Conservation (phyloP, 92 coral and sea anemone species). For the Siderastrea siderea region DNA sequence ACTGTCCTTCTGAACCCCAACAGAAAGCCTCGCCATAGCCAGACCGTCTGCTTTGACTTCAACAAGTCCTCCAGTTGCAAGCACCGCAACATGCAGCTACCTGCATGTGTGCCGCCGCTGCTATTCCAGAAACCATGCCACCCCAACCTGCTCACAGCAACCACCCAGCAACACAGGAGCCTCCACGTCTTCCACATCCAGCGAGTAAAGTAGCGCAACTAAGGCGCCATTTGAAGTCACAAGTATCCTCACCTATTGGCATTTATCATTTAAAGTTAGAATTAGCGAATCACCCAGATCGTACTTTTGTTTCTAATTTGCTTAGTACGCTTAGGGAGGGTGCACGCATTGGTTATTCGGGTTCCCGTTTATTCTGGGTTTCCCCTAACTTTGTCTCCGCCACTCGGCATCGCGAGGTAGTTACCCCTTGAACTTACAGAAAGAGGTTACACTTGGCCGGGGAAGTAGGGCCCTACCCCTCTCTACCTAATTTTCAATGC, state of each 20-base stretch:
- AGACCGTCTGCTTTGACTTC: too few relatives aligned
- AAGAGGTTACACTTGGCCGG: background rate
- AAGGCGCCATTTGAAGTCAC: background rate
- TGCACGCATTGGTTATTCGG: conserved; percentile 1
- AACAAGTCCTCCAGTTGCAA: too few relatives aligned
- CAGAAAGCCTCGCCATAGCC: conserved; percentile 4
- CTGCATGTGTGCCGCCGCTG: too few relatives aligned
- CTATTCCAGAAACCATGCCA: background rate
- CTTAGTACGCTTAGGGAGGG: background rate
- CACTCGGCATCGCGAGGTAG: background rate
- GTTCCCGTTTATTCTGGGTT: background rate
- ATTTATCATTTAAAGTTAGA: conserved; percentile 16
- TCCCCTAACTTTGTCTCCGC: conserved; percentile 22
- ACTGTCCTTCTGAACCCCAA: background rate
- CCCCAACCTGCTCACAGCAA: background rate
- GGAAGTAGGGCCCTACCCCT: conserved; percentile 17
- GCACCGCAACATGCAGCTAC: conserved; percentile 19
- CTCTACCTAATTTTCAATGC: background rate
- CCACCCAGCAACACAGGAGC: background rate
- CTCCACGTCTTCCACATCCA: background rate
- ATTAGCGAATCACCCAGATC: conserved; percentile 31
- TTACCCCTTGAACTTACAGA: background rate
- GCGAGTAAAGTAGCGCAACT: background rate
- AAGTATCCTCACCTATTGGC: background rate
- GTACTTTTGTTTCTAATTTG: background rate